Base-by-base conservation (phyloP, 2,888 invertebrate species). In the Biston stratarius region DNA sequence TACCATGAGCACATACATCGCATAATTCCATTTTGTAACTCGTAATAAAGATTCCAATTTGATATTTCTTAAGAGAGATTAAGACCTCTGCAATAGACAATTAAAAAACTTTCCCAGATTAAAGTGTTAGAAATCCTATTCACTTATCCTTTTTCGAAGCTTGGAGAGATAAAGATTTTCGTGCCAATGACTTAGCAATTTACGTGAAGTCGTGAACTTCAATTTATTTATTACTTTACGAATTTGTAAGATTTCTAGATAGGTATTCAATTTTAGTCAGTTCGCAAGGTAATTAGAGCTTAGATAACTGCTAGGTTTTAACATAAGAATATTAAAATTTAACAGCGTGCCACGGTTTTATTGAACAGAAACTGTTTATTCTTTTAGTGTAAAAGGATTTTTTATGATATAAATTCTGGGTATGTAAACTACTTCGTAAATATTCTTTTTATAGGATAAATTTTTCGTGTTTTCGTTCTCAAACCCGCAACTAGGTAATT, bases 401-500 rank as follows among this genome's bases (percentile, higher is more conserved):
- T 24, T 1, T 24, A 24, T 24, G 24, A 24, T 24, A 2, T 24
- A 1, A 24, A 24, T 24, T 24, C 24, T 2, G 24, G 24, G 3
- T 24, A 3, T 24, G 3, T 24, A 24, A 24, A 24, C 24, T 24
- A 24, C 24, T 24, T 24, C 24, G 24, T 24, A 24, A n/a, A n/a
- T n/a, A n/a, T n/a, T n/a, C n/a, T n/a, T n/a, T n/a, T n/a, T n/a
- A n/a, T n/a, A n/a, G n/a, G n/a, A n/a, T n/a, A n/a, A n/a, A n/a
- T n/a, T n/a, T n/a, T n/a, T n/a, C n/a, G n/a, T n/a, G n/a, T n/a
- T n/a, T n/a, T n/a, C n/a, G n/a, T n/a, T n/a, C n/a, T n/a, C n/a
- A 82, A 78, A 81, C 78, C 77, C 76, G 76, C 77, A 77, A 74
- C 77, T 78, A n/a, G n/a, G n/a, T n/a, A 79, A 82, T 83, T 85